A percentile compares a stretch with the other conserved stretches of the same genome.
These are phyloP conservation scores for Volucella bombylans DNA, from an alignment of 2,888 invertebrate genomes.

Conservation along the genomic window DNA sequence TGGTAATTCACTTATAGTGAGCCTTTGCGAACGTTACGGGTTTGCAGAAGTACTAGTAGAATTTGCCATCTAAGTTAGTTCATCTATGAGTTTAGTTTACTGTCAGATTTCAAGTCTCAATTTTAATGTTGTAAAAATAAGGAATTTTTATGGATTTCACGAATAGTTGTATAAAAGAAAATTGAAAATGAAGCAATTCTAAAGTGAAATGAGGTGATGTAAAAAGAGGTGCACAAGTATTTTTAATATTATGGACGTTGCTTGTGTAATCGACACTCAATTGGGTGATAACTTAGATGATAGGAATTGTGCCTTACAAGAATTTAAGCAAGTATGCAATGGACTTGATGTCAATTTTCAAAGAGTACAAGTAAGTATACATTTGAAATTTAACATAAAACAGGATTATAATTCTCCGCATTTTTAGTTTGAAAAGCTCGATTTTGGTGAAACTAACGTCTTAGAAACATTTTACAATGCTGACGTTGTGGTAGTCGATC, in stretches of 20 bases:
- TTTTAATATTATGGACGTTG: slow-evolving; percentile 90
- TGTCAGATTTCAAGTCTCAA: too few species aligned
- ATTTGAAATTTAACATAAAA: background rate
- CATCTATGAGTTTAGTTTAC: too few species aligned
- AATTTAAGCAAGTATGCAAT: slow-evolving; percentile 91
- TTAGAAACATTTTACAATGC: slow-evolving; percentile 98
- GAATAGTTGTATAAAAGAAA: too few species aligned
- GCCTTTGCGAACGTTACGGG: too few species aligned
- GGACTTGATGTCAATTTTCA: slow-evolving; percentile 91
- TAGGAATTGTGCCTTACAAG: slow-evolving; percentile 91
- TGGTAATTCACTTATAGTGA: too few species aligned
- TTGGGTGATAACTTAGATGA: slow-evolving; percentile 88
- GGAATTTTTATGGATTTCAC: too few species aligned
- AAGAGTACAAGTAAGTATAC: slow-evolving; percentile 88
- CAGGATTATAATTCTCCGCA: background rate
- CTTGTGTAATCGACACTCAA: slow-evolving; percentile 91
- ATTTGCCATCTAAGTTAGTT: too few species aligned
- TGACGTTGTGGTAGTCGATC: slow-evolving; percentile 97
- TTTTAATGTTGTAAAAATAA: too few species aligned
- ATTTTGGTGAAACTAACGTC: slow-evolving; percentile 98
- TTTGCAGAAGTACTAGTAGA: too few species aligned
- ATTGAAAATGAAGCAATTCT: too few species aligned
- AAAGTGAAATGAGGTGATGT: too few species aligned
- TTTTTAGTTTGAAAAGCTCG: slow-evolving; percentile 95
- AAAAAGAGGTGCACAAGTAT: background rate